phyloP scores from a whole-genome alignment of 2,113 vertebrate genomes.

The Phalacrocorax brasilianus region DNA sequence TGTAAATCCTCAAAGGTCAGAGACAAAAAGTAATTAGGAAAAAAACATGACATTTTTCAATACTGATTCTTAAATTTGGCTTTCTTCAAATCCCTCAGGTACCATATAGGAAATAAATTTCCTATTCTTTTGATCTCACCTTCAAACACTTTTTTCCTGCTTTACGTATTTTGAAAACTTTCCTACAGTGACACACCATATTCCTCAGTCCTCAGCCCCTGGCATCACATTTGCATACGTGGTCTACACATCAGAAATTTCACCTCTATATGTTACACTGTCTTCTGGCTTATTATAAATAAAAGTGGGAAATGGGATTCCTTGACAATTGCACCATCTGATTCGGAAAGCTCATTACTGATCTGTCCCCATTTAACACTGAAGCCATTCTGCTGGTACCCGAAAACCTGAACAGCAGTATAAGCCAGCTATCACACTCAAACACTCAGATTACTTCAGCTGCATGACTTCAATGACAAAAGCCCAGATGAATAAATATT shows the following conservation, averaged over 20 bases:
- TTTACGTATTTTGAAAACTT: background rate
- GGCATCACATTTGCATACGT: fast-evolving
- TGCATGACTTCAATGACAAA: background rate
- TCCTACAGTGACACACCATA: background rate
- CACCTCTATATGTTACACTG: background rate
- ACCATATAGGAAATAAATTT: background rate
- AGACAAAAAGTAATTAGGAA: background rate
- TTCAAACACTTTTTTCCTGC: background rate
- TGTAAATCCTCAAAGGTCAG: background rate
- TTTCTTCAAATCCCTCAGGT: background rate
- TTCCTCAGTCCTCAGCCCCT: background rate
- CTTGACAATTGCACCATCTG: background rate
- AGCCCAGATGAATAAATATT: background rate
- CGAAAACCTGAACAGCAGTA: background rate
- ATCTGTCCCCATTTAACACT: background rate
- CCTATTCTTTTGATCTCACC: background rate
- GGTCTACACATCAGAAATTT: background rate
- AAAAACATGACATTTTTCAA: background rate
- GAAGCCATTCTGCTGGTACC: background rate
- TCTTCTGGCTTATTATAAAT: background rate
- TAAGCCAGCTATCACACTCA: background rate
- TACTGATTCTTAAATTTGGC: background rate
- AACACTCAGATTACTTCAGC: background rate
- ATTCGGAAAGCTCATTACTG: background rate
- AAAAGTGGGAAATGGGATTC: background rate